These are phyloP conservation scores for Opisthograptis luteolata DNA, from an alignment of 2,888 invertebrate genomes.

Conservation along the genomic window DNA sequence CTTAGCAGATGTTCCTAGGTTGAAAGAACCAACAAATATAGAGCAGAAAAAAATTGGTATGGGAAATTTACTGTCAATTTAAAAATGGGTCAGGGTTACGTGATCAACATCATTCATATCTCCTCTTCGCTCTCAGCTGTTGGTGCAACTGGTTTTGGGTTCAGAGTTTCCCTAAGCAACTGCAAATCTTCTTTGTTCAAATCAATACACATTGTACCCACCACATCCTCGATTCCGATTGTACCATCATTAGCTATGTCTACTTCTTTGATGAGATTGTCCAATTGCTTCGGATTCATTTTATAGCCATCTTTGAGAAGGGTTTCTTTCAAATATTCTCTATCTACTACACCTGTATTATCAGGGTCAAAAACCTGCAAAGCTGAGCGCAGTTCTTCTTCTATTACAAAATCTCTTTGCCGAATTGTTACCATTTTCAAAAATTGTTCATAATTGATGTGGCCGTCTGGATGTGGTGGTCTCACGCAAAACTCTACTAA, in stretches of 20 bases:
- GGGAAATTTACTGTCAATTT: background rate
- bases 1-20: too few relatives aligned
- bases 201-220: slow-evolving; percentile 76
- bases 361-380: slow-evolving; percentile 66
- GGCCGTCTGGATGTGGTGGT: slow-evolving; percentile 68
- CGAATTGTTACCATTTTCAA: slow-evolving; percentile 69
- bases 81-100: background rate
- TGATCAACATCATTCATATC: slow-evolving; percentile 24
- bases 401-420: slow-evolving; percentile 63
- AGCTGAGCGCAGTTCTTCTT: slow-evolving; percentile 68
- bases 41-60: too few relatives aligned
- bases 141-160: slow-evolving; percentile 37
- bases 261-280: slow-evolving; percentile 72
- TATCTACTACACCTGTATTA: slow-evolving; percentile 58
- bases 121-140: too few relatives aligned
- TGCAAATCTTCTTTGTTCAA: slow-evolving; percentile 68
- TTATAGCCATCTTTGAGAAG: slow-evolving; percentile 64
- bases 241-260: slow-evolving; percentile 74
- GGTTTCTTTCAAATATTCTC: slow-evolving; percentile 63
- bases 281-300: slow-evolving; percentile 58
- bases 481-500: slow-evolving; percentile 65
- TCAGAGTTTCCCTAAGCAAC: slow-evolving; percentile 55
- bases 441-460: slow-evolving; percentile 71
- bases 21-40: too few relatives aligned
- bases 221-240: slow-evolving; percentile 71